phyloP scores from a whole-genome alignment of 1,140 invertebrate species.

The Anadara kagoshimensis region DNA sequence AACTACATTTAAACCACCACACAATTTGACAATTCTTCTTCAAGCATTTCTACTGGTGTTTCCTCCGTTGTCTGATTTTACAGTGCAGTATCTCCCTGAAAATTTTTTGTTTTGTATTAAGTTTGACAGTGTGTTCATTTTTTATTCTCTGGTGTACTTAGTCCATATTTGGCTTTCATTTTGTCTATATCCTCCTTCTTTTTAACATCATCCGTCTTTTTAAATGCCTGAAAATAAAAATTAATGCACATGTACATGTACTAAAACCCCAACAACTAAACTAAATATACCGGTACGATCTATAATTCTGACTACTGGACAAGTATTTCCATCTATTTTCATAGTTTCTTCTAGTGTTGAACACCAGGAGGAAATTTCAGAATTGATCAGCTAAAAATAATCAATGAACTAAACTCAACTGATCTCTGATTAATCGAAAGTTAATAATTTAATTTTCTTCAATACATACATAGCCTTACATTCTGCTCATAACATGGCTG shows the following conservation, averaged over 20 bases:
- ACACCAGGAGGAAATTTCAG: not conserved
- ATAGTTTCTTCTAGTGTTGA: not conserved
- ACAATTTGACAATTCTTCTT: too few relatives aligned
- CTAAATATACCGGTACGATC: not conserved
- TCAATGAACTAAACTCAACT: not conserved
- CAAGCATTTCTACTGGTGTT: too few relatives aligned
- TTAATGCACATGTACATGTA: not conserved
- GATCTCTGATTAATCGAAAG: not conserved
- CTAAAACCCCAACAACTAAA: not conserved
- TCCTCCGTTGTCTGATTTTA: too few relatives aligned
- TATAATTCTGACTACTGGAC: not conserved
- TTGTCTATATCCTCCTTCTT: constrained; percentile 98
- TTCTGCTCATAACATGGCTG: too few relatives aligned
- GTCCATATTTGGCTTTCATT: constrained; percentile 94
- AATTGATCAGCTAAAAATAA: not conserved
- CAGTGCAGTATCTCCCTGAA: too few relatives aligned
- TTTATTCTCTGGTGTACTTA: constrained; percentile 76
- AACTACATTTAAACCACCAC: too few relatives aligned
- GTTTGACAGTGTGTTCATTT: constrained; percentile 38
- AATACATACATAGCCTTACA: too few relatives aligned
- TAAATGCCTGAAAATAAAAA: constrained; percentile 84
- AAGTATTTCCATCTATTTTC: not conserved
- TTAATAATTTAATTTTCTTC: too few relatives aligned
- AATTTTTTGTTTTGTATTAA: too few relatives aligned
- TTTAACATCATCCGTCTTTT: constrained; percentile 96